Percentiles rank a stretch among this genome's conserved stretches.
phyloP scores from a whole-genome alignment of 2,113 vertebrate genomes.

The Tyrannus savana region DNA sequence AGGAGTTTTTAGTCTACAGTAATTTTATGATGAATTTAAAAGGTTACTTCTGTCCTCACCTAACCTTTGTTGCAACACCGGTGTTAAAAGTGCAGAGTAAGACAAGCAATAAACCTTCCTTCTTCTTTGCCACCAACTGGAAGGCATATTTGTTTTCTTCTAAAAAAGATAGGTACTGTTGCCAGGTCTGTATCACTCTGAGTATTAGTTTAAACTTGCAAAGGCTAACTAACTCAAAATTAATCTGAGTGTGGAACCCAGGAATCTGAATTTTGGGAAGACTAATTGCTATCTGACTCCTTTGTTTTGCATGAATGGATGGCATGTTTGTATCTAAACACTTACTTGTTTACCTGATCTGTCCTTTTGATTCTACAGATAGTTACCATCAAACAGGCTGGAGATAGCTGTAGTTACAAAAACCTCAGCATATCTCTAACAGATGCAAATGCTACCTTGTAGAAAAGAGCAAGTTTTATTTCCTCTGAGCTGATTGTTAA shows the following conservation, averaged over 20 bases:
- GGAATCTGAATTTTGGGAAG: not conserved
- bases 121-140: not conserved
- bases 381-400: not conserved
- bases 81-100: not conserved
- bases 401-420: not conserved
- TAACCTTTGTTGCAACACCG: not conserved
- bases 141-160: not conserved
- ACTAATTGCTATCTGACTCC: fast-evolving
- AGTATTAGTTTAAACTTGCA: not conserved
- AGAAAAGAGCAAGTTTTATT: not conserved
- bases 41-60: not conserved
- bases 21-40: not conserved
- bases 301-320: not conserved
- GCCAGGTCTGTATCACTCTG: not conserved
- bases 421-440: not conserved
- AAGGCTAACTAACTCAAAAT: not conserved
- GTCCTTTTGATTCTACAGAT: not conserved
- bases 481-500: not conserved
- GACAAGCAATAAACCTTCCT: not conserved
- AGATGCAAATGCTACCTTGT: not conserved
- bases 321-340: not conserved
- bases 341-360: not conserved
- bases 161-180: not conserved
- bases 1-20: not conserved
- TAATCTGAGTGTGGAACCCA: not conserved